Evolutionary conservation across 2,113 vertebrate genomes (phyloP).

Genomic region (Cottus gobio): DNA sequence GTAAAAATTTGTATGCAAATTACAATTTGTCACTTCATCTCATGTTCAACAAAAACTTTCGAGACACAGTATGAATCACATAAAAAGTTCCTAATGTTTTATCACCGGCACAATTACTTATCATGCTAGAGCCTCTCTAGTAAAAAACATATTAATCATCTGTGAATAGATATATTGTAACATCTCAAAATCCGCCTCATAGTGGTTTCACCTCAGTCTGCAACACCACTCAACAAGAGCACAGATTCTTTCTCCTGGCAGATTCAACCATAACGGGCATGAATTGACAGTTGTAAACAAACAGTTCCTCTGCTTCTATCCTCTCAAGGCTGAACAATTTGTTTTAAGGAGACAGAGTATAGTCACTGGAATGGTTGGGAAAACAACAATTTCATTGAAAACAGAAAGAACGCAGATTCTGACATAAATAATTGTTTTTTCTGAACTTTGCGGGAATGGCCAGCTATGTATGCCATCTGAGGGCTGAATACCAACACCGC

Average conservation of each 20-base stretch:
- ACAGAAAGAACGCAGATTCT: not conserved
- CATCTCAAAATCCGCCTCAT: constrained; percentile 12
- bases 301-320: constrained; percentile 31
- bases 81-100: not conserved
- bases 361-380: not conserved
- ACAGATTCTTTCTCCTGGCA: constrained; percentile 49
- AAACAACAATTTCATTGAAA: constrained; percentile 22
- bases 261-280: constrained; percentile 47
- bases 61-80: not conserved
- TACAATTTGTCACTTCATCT: no score
- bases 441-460: not conserved
- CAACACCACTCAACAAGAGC: constrained; percentile 34
- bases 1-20: constrained; percentile 1
- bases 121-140: not conserved
- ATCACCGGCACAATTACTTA: not conserved
- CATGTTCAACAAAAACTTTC: not conserved
- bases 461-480: not conserved
- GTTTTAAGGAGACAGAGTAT: constrained; percentile 30
- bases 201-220: constrained; percentile 37
- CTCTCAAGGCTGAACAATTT: constrained; percentile 40
- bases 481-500: constrained; percentile 4
- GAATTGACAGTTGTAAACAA: constrained; percentile 63
- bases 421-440: constrained; percentile 13
- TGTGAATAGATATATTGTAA: constrained; percentile 4
- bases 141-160: not conserved